Evolutionary conservation across 2,797 vertebrate genomes (phyloP).

Genomic region (Anniella stebbinsi): DNA sequence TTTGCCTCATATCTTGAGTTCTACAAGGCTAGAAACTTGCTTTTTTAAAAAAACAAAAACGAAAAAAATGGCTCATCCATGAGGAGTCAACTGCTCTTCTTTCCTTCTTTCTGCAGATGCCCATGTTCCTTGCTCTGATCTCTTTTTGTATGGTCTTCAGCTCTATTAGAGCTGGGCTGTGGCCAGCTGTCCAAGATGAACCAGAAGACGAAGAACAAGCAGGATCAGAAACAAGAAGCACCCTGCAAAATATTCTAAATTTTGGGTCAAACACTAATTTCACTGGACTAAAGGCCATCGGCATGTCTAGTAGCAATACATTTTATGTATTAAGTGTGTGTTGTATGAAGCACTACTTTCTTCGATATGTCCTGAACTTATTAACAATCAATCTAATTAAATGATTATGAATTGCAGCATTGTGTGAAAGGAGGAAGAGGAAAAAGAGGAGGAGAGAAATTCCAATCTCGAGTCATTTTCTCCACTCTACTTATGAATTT

Average conservation of each 20-base stretch:
- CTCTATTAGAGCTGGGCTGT: neutral
- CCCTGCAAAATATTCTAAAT: neutral
- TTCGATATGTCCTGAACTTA: neutral
- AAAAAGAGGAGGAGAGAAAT: neutral
- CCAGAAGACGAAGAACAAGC: neutral
- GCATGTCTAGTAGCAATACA: neutral
- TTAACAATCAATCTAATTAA: neutral
- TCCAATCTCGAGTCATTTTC: neutral
- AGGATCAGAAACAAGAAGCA: neutral
- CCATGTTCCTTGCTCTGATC: neutral
- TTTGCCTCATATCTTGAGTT: too few species aligned
- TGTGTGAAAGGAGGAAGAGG: neutral
- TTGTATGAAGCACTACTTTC: neutral
- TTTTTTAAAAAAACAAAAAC: too few species aligned
- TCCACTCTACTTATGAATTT: neutral
- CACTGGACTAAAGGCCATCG: neutral
- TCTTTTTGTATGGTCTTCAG: neutral
- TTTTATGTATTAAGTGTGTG: neutral
- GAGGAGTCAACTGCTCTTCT: too few species aligned
- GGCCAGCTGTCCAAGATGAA: neutral
- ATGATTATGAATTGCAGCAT: neutral
- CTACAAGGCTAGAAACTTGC: too few species aligned
- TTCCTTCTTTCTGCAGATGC: too few species aligned
- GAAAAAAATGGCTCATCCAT: too few species aligned
- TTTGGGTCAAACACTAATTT: neutral